Conservation (phyloP, 2,113 vertebrate species). For the Xenopus laevis region DNA sequence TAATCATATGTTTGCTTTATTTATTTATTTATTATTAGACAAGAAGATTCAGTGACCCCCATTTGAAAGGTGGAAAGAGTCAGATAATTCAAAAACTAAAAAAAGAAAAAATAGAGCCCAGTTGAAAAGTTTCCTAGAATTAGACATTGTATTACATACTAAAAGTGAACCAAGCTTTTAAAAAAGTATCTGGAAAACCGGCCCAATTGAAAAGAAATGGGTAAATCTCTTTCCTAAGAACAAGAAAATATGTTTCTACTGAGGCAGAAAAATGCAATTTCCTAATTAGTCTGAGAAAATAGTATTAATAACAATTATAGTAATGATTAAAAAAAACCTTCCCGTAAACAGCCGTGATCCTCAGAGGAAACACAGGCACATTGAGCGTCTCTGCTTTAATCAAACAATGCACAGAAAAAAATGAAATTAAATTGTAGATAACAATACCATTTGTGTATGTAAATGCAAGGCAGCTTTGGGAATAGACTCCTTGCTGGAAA, state of each 20-base stretch:
- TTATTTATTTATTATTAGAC: no score
- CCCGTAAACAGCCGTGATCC: slow-evolving; percentile 8
- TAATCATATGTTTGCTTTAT: no score
- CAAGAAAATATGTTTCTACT: background rate
- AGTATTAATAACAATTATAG: slow-evolving; percentile 36
- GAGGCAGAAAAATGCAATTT: slow-evolving; percentile 18
- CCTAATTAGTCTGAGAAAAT: slow-evolving; percentile 29
- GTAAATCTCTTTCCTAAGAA: background rate
- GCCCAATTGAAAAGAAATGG: no score
- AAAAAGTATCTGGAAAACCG: no score
- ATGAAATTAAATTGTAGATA: slow-evolving; percentile 16
- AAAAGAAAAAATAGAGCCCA: no score
- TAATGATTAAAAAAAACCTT: slow-evolving; percentile 3
- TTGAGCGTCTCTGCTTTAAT: slow-evolving; percentile 4
- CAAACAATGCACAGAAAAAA: slow-evolving; percentile 16
- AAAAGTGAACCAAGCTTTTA: no score
- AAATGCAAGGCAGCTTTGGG: slow-evolving; percentile 7
- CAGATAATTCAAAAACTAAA: no score
- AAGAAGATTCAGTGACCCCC: no score
- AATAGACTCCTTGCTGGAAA: slow-evolving; percentile 27
- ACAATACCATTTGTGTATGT: slow-evolving; percentile 15
- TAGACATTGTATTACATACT: no score
- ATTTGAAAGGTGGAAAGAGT: no score
- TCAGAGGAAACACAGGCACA: slow-evolving; percentile 9
- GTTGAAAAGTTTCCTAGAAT: no score